These are phyloP conservation scores for Margaritifera margaritifera DNA, from an alignment of 2,888 invertebrate genomes.

Conservation along the genomic window DNA sequence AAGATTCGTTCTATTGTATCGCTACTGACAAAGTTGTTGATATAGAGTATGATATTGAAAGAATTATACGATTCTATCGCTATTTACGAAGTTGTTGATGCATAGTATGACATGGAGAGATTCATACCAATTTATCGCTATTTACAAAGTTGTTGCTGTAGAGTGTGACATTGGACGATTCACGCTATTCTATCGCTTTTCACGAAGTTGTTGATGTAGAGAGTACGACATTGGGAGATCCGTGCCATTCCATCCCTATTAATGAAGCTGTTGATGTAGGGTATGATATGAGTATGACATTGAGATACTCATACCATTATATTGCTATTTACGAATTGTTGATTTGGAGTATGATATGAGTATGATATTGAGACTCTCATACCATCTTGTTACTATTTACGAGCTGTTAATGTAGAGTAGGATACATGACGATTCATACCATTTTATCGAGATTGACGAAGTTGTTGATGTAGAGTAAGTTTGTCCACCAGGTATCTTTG, in stretches of 20 bases:
- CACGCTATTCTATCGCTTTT: slow-evolving; percentile 2
- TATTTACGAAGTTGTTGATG: too few relatives aligned
- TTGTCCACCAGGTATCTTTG: slow-evolving; percentile 48
- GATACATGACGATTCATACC: neutral
- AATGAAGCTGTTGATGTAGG: too few relatives aligned
- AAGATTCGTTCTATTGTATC: neutral
- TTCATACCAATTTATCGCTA: too few relatives aligned
- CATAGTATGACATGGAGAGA: too few relatives aligned
- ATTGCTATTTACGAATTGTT: too few relatives aligned
- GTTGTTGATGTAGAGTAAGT: slow-evolving; percentile 56
- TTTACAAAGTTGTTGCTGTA: too few relatives aligned
- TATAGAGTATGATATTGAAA: slow-evolving; percentile 48
- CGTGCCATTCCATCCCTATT: too few relatives aligned
- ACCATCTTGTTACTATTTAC: slow-evolving; percentile 15
- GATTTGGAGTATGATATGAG: too few relatives aligned
- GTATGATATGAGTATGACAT: too few relatives aligned
- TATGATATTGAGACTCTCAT: too few relatives aligned
- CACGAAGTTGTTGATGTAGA: slow-evolving; percentile 52
- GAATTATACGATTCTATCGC: too few relatives aligned
- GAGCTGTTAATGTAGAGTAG: slow-evolving; percentile 32
- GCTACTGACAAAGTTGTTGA: slow-evolving; percentile 44
- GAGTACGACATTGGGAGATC: slow-evolving; percentile 36
- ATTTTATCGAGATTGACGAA: slow-evolving; percentile 23
- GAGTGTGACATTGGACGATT: neutral
- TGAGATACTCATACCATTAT: too few relatives aligned